Conservation (phyloP, 2,797 vertebrate genomes). For the Alauda arvensis region DNA sequence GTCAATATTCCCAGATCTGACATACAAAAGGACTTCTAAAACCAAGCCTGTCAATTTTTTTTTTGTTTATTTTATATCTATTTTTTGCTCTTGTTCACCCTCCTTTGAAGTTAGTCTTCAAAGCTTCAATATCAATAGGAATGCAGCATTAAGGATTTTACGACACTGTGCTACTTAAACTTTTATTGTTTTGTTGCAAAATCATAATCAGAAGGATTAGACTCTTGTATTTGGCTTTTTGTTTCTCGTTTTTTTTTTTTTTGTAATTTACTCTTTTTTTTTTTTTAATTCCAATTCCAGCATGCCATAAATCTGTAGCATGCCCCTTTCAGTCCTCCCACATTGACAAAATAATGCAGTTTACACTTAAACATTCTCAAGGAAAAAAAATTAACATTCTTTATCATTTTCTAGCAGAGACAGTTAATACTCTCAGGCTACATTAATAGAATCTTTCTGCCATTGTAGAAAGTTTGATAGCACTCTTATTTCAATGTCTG, state of each 20-base stretch:
- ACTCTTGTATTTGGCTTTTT: conserved; percentile 54
- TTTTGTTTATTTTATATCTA: conserved; percentile 65
- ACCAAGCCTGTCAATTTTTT: conserved; percentile 21
- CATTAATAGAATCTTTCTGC: conserved; percentile 83
- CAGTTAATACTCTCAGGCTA: conserved; percentile 74
- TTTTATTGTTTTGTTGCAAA: conserved; percentile 72
- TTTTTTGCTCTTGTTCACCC: conserved; percentile 48
- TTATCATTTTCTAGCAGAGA: conserved; percentile 79
- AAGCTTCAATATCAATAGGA: conserved; percentile 64
- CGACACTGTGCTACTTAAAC: conserved; percentile 64
- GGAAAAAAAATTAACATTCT: conserved; percentile 79
- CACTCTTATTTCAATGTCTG: conserved; percentile 82
- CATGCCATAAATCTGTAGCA: conserved; percentile 65
- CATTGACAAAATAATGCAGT: conserved; percentile 70
- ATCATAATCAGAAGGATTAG: conserved; percentile 70
- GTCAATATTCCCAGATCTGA: conserved; percentile 37
- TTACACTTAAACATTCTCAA: conserved; percentile 69
- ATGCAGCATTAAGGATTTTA: conserved; percentile 72
- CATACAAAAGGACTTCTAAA: conserved; percentile 49
- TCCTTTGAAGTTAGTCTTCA: conserved; percentile 68
- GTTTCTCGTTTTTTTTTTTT: neutral
- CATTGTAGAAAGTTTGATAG: conserved; percentile 88
- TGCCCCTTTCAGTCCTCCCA: conserved; percentile 53
- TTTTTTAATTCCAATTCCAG: conserved; percentile 55
- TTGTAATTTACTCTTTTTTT: conserved; percentile 14